Evolutionary conservation across 2,113 vertebrate genomes (phyloP), one percentile per base, ranked within the genome.

Genomic region (Chunga burmeisteri): DNA sequence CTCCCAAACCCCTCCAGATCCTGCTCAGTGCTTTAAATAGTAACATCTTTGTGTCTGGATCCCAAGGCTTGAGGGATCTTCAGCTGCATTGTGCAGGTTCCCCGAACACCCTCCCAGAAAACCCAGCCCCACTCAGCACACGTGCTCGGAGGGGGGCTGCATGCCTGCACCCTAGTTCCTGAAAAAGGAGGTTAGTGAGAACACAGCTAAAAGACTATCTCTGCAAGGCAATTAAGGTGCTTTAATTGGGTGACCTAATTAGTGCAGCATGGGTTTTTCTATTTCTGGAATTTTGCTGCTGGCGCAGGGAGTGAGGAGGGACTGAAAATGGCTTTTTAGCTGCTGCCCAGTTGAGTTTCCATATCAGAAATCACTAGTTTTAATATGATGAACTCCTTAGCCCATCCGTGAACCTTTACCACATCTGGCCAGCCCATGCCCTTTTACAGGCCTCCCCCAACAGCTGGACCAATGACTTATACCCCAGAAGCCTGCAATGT

Each of bases 211-310:
- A 46, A 62, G 74, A 21, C 58, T 14, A 62, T 34, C 58, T 82
- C 89, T 56, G 29, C 0, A 0, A 90, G 66, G 71, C 71, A 95
- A 94, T 95, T 91, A 95, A 88, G 42, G 87, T 63, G 78, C 78
- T 55, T 95, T 97, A 95, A 97, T 91, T 88, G 50, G 78, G 89
- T 93, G 89, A 91, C 93, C 96, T 93, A 91, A 97, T 97, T 96
- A 97, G 59, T 40, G 44, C 50, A 86, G 80, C 0, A 0, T 73
- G 59, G 36, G 14, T 61, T 82, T 89, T 93, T 81, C 96, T 97
- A 95, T 96, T 95, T 96, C 71, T 87, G 81, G 91, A 88, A 58
- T 26, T 82, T 61, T 44, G 84, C 89, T 93, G 84, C 74, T 82
- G 81, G 93, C 13, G 2, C 2, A 7, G 71, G 59, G 1, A 4